These are phyloP conservation scores for Petromus typicus DNA, from an alignment of 2,113 vertebrate species.

Conservation along the genomic window DNA sequence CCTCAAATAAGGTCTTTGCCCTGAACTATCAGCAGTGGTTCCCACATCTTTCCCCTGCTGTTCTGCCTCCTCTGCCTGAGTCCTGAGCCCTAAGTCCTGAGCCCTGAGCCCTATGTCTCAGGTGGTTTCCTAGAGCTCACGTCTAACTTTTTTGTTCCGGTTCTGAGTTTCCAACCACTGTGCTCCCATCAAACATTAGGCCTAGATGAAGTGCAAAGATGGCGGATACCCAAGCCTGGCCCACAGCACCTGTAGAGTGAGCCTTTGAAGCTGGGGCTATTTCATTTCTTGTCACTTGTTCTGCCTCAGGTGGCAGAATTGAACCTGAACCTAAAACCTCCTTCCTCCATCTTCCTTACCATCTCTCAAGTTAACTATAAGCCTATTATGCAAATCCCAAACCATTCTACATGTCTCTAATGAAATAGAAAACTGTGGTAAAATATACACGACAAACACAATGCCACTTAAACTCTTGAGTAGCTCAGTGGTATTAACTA, in stretches of 20 bases:
- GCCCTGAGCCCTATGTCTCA: not conserved
- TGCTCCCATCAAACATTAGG: not conserved
- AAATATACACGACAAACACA: not conserved
- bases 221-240: not conserved
- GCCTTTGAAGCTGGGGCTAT: not conserved
- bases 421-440: not conserved
- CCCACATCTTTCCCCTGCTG: not conserved
- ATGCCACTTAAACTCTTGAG: not conserved
- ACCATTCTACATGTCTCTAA: not conserved
- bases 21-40: not conserved
- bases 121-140: not conserved
- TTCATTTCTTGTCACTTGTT: not conserved
- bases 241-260: accelerated
- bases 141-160: not conserved
- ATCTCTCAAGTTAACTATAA: not conserved
- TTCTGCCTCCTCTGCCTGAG: not conserved
- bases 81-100: not conserved
- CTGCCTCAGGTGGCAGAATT: not conserved
- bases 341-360: not conserved
- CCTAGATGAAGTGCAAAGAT: not conserved
- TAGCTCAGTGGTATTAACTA: not conserved
- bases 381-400: not conserved
- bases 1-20: not conserved
- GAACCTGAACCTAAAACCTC: not conserved
- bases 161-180: not conserved